A percentile compares a stretch with the other conserved stretches of the same genome.
phyloP scores from a whole-genome alignment of 1,140 invertebrate genomes.

The Leptinotarsa lineolata region DNA sequence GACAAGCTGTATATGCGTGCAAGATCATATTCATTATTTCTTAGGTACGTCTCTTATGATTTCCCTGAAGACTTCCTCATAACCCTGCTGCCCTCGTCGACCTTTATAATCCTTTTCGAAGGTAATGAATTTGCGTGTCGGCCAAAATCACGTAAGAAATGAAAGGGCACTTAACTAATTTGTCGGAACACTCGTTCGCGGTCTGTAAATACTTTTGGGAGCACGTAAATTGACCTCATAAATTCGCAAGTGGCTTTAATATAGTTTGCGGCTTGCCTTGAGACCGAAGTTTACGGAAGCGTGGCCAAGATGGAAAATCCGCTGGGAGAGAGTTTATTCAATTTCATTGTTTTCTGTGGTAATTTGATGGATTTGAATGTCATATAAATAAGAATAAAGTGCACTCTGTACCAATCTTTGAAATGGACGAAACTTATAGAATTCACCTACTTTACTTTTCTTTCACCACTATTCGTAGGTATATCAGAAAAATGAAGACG shows the following conservation, averaged over 20 bases:
- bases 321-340: too few species aligned
- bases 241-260: constrained; percentile 4
- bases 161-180: constrained; percentile 41
- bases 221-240: constrained; percentile 8
- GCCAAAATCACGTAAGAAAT: constrained; percentile 38
- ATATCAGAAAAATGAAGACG: too few species aligned
- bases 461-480: too few species aligned
- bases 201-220: constrained; percentile 1
- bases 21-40: not conserved
- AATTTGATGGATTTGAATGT: too few species aligned
- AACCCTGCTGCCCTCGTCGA: not conserved
- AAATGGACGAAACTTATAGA: too few species aligned
- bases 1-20: too few species aligned
- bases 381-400: too few species aligned
- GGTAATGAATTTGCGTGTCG: constrained; percentile 32
- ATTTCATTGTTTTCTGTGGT: too few species aligned
- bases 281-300: constrained; percentile 1
- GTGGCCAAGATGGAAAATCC: not conserved
- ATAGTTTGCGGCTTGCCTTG: constrained; percentile 13
- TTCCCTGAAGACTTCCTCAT: not conserved
- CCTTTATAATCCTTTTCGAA: not conserved
- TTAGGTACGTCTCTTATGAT: not conserved
- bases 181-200: constrained; percentile 24
- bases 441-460: too few species aligned
- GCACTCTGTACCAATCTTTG: too few species aligned